Evolutionary conservation across 2,888 invertebrate genomes (phyloP), one percentile per base, ranked within the genome.

Genomic region (Neoaliturus tenellus): DNA sequence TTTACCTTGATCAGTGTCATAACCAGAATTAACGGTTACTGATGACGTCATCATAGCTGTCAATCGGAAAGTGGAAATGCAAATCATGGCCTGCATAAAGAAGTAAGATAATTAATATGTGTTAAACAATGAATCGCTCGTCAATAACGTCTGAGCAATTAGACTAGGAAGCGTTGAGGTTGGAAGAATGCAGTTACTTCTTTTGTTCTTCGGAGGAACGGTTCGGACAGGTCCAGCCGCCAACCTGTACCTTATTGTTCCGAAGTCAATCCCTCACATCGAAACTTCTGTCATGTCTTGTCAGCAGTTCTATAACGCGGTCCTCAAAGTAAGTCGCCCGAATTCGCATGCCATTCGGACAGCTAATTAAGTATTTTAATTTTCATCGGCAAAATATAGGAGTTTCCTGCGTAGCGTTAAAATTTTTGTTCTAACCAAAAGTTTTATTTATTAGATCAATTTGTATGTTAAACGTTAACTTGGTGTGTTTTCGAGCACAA

Each of bases 111-210:
- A 69, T 69, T 69, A 69, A 69, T 39, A 69, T 3, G 39, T 39
- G 33, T 35, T 39, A 35, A 69, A 69, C 69, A 69, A 69, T 35
- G 69, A 39, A 39, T 6, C 35, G 35, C 1, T 35, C 69, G 69
- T 69, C 69, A 69, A 69, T 69, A 39, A 69, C n/a, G 39, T 69
- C 39, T 69, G 69, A 39, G 1, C 35, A 69, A 69, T 69, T 39
- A 39, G 39, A 39, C 33, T 69, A 69, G 6, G 17, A 67, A 33
- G 17, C 69, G 69, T 69, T 39, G 35, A 35, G 39, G 14, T 39
- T 12, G 0, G 39, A 69, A 23, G 69, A 69, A 69, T 69, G 69
- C 39, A 8, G 69, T 67, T 67, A 31, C 39, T 69, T 33, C 67
- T 67, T 69, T 69, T 69, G 69, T 69, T 31, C 69, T 23, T 51